Evolutionary conservation across 2,888 invertebrate genomes (phyloP), one percentile per base, ranked within the genome.

Genomic region (Drosophila sordidula): DNA sequence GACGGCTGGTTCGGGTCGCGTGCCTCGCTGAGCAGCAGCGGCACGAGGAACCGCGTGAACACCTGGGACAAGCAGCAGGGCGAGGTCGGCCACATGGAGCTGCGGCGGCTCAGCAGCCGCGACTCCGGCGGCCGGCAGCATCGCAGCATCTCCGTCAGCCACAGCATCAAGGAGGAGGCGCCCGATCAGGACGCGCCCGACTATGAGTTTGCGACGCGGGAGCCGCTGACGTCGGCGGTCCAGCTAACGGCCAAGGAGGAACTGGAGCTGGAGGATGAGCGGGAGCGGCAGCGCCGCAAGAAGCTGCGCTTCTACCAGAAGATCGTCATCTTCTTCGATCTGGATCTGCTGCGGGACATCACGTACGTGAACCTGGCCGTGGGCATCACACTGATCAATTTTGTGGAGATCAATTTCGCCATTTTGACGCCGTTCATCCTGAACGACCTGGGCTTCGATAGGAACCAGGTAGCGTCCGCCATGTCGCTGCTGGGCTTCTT

Each of bases 321-420:
- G 87, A 88, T 96, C 3, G 90, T 93, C 0, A 92, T 94, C 42
- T 95, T 96, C 87, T 96, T 96, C 86, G 96, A 96, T 89, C 93
- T 96, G 58, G 95, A 95, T 88, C 92, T 96, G 56, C 89, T 96
- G 49, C 94, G 94, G 79, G 96, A 96, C 91, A 93, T 94, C 4
- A 94, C 95, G 4, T 96, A 95, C 79, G 93, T 96, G 0, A 96
- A 95, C 84, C 91, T 96, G 50, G 95, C 95, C 93, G 83, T 96
- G 58, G 96, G 96, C 12, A 93, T 96, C 41, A 95, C 95, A 1
- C 90, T 95, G 32, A 95, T 95, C 0, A 95, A 94, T 84, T 95
- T 95, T 84, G 95, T 94, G 22, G 96, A 96, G 90, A 87, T 95
- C 8, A 96, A 96, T 89, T 96, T 96, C 89, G 95, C 96, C n/a